Base-by-base conservation (phyloP, 2,113 vertebrate species). In the Calonectris borealis region DNA sequence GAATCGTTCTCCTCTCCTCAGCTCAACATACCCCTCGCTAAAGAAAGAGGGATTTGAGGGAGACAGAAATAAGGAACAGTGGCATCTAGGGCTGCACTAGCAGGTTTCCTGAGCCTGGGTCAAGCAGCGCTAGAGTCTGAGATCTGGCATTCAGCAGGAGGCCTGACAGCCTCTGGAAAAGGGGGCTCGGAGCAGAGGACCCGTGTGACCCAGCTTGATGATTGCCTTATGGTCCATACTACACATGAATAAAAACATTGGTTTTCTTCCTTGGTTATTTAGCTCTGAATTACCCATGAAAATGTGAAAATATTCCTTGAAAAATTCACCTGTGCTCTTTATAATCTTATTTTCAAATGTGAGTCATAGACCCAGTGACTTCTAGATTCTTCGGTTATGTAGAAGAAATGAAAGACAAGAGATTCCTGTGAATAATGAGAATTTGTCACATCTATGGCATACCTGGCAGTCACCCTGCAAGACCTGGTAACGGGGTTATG, bases 381-480 rank as follows among this genome's bases (percentile, higher is more conserved):
- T 91, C 52, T 18, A 25, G 32, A 75, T 69, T 78, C 19, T 15
- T 76, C 64, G 36, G 13, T 61, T 72, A 54, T 54, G 52, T 49
- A 87, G 40, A 93, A 84, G 29, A 76, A 90, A 68, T 42, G 8
- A 79, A 95, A 93, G 36, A 61, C 16, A 34, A 78, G 65, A 70
- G 8, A 65, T 91, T 86, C 36, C 49, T 60, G 52, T 32, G 18
- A 25, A 36, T 88, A 76, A 84, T 36, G 20, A 89, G 40, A 87
- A 66, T 78, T 77, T 93, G 58, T 57, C 58, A 52, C 8, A 36
- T 38, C 34, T 52, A 27, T 77, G 22, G 25, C 58, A 88, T 26
- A 57, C 9, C 7, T 2, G 6, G 55, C 48, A 3, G 0, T 66
- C 29, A 54, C 10, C 5, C 54, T 0, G 0, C 15, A 64, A 83